Conservation (phyloP, 2,113 vertebrate genomes). For the Scopus umbretta region DNA sequence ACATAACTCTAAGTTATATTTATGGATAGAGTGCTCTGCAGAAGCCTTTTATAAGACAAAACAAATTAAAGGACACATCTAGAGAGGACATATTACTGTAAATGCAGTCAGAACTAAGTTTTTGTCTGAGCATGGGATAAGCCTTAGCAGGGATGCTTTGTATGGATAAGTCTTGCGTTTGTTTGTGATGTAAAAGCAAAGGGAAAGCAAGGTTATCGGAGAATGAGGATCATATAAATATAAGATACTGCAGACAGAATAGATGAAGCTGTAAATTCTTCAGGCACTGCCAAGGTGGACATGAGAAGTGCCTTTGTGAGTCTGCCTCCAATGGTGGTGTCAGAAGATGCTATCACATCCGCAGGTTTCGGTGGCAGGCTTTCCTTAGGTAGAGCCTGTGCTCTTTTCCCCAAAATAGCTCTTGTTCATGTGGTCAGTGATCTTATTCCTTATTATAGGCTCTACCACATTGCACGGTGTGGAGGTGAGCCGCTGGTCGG, state of each 20-base stretch:
- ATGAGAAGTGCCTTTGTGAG: background rate
- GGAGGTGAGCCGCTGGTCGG: fast-evolving
- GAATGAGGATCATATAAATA: background rate
- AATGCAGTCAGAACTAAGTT: background rate
- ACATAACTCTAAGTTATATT: background rate
- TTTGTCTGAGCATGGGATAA: background rate
- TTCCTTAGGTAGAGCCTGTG: background rate
- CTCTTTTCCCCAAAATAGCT: background rate
- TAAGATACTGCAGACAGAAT: background rate
- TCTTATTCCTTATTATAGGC: background rate
- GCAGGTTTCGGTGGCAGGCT: background rate
- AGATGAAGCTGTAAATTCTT: background rate
- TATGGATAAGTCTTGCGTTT: background rate
- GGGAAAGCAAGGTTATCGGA: background rate
- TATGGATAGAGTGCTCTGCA: background rate
- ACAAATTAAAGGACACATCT: background rate
- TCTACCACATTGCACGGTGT: fast-evolving
- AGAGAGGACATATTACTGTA: background rate
- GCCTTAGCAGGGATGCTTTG: background rate
- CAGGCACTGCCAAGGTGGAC: background rate
- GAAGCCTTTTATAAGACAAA: background rate
- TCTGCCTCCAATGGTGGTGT: background rate
- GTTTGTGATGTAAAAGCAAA: background rate
- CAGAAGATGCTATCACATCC: background rate
- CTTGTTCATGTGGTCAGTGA: background rate